Base-by-base conservation (phyloP, 2,888 invertebrate genomes). In the Athetis lepigone region DNA sequence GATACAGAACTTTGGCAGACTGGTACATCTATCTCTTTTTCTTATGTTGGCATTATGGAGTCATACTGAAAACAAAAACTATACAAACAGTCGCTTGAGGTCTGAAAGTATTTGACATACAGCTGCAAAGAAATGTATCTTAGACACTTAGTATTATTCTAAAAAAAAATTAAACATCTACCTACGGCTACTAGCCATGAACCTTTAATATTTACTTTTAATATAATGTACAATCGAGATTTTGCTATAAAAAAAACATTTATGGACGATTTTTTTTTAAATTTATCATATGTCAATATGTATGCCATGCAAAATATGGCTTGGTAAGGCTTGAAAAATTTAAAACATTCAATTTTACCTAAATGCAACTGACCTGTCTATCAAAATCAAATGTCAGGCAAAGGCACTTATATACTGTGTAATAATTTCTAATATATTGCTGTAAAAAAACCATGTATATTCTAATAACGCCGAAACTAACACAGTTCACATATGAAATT, bases 401-500 rank as follows among this genome's bases (percentile, higher is more conserved):
- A 80, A 80, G 82, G 80, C 82, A 81, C 80, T 80, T 81, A 77
- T 52, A 70, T 49, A 75, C 36, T 64, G 75, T 56, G 40, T 79
- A 57, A 65, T 61, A 58, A 49, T 68, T 37, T 49, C 54, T 47
- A 49, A 55, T 57, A 63, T 42, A 11, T 43, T 46, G 29, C 47
- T 54, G 43, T 46, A 54, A 71, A 66, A 65, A 47, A 45, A 43
- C 29, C 42, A 43, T 62, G 9, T 52, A 19, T n/a, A 52, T 2
- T 16, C 65, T 52, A 64, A 7, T 71, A 65, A 52, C 71, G 45
- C 23, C 11, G 13, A 46, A 69, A 61, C 23, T 23, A 67, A 56
- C n/a, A 50, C 43, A 70, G 58, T 25, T 36, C 58, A 70, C 58
- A n/a, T 51, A 3, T 54, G 21, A 40, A 47, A 46, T 57, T 13